Evolutionary conservation across 2,888 invertebrate species (phyloP).

Genomic region (Gasteruption jaculator): DNA sequence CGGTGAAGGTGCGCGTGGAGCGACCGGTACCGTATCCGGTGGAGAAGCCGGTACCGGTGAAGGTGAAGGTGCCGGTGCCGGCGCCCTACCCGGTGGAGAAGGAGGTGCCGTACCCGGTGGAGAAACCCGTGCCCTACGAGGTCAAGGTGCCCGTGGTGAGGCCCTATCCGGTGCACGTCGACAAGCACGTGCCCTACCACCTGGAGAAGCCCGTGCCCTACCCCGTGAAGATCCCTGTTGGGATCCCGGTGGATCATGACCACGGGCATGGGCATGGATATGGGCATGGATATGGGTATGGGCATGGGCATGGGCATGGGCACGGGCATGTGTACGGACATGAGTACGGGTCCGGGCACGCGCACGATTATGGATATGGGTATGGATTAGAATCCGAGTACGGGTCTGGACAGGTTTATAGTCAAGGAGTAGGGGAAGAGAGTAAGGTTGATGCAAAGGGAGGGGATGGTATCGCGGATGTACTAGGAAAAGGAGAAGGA

Average conservation of each 20-base stretch:
- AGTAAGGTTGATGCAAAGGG: too few relatives aligned
- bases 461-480: too few relatives aligned
- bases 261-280: too few relatives aligned
- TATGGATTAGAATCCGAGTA: too few relatives aligned
- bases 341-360: too few relatives aligned
- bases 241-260: slow-evolving; percentile 56
- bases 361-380: too few relatives aligned
- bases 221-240: slow-evolving; percentile 65
- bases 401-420: too few relatives aligned
- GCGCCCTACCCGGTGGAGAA: slow-evolving; percentile 68
- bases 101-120: slow-evolving; percentile 60
- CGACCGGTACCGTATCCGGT: slow-evolving; percentile 67
- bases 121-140: slow-evolving; percentile 63
- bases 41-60: slow-evolving; percentile 69
- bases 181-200: slow-evolving; percentile 34
- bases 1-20: slow-evolving; percentile 64
- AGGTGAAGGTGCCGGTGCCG: slow-evolving; percentile 69
- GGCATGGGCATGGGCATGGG: too few relatives aligned
- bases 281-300: too few relatives aligned
- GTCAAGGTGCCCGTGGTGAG: slow-evolving; percentile 55
- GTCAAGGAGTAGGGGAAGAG: too few relatives aligned
- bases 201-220: slow-evolving; percentile 59
- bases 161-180: slow-evolving; percentile 30
- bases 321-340: too few relatives aligned
- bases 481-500: too few relatives aligned